phyloP scores from a whole-genome alignment of 2,113 vertebrate species.

The Phyllopteryx taeniolatus region DNA sequence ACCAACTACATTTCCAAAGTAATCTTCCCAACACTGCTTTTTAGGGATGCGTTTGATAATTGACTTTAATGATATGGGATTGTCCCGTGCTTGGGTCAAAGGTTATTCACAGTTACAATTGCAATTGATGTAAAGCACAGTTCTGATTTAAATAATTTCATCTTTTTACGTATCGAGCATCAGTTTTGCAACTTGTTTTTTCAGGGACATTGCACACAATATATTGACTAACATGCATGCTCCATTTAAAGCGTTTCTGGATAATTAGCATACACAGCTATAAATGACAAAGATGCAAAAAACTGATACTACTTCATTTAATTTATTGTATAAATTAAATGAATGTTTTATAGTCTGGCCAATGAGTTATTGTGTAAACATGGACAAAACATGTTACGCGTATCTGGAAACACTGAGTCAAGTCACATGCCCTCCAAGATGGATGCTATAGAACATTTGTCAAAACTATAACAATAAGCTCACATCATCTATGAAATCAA shows the following conservation, averaged over 20 bases:
- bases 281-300: neutral
- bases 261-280: neutral
- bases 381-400: neutral
- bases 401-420: neutral
- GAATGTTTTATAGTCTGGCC: constrained; percentile 17
- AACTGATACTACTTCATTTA: neutral
- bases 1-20: too few relatives aligned
- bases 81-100: constrained; percentile 28
- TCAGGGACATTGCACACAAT: neutral
- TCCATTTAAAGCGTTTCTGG: neutral
- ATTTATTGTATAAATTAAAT: constrained; percentile 1
- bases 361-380: constrained; percentile 3
- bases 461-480: neutral
- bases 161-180: neutral
- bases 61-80: constrained; percentile 13
- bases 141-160: constrained; percentile 28
- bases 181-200: neutral
- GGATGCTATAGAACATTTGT: neutral
- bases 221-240: neutral
- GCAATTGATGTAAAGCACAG: neutral
- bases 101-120: neutral
- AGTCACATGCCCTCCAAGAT: neutral
- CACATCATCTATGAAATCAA: constrained; percentile 18
- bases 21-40: too few relatives aligned
- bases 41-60: constrained; percentile 18